Base-by-base conservation (phyloP, 2,888 invertebrate genomes). In the Keiferia lycopersicella region DNA sequence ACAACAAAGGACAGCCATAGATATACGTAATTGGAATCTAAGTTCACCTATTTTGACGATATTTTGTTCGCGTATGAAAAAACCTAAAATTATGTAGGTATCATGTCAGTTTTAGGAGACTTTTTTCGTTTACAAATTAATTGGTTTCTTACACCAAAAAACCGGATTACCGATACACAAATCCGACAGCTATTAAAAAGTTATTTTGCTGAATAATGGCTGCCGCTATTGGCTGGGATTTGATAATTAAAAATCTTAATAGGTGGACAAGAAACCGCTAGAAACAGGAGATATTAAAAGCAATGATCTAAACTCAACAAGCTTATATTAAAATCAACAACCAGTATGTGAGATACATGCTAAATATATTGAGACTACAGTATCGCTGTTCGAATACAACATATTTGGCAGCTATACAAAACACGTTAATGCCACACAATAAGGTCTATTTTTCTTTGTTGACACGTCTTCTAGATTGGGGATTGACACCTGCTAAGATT, bases 241-340 rank as follows among this genome's bases (percentile, higher is more conserved):
- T 34, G 18, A 50, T 61, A 61, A 61, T 61, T 61, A 61, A 61
- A 61, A 50, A 34, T n/a, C 48, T 50, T 61, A 61, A 61, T 61
- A 50, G 50, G 50, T 50, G n/a, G 18, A 18, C 26, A 61, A 61
- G 50, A 61, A 48, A 34, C 56, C 30, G 56, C 56, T 56, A 34
- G 34, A 16, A 16, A 56, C 34, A 56, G n/a, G 30, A 61, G 50
- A 30, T 61, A 61, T 61, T 34, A 50, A 50, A 61, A 61, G 50
- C 30, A 34, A 61, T 61, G 61, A 61, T 61, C 50, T 61, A 61
- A 61, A 50, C 61, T 34, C 16, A 18, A 58, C 39, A 39, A 12
- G 39, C 38, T 7, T 26, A 53, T 22, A 53, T 22, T 2, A 22
- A 10, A 22, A 53, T 53, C 7, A 22, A 53, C 51, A 14, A 53